These are phyloP conservation scores for Coilia nasus DNA, from an alignment of 2,797 vertebrate species.

Conservation along the genomic window DNA sequence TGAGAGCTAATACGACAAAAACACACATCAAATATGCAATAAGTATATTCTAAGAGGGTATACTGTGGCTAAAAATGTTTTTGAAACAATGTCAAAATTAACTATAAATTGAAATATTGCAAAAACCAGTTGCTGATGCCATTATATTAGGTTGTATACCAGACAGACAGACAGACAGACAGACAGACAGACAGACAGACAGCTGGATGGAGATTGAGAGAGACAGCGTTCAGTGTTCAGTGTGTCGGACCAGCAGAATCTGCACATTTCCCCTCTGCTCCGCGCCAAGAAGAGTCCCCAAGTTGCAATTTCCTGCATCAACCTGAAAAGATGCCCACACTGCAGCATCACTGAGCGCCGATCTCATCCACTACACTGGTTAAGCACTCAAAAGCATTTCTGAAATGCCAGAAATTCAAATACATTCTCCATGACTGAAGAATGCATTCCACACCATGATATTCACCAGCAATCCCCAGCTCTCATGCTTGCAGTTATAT, in stretches of 20 bases:
- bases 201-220: conserved; percentile 38
- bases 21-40: too few relatives aligned
- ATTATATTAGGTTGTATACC: background rate
- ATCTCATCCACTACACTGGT: background rate
- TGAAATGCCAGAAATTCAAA: background rate
- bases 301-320: conserved; percentile 64
- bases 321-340: conserved; percentile 36
- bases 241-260: conserved; percentile 46
- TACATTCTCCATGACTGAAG: background rate
- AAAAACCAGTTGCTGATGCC: too few relatives aligned
- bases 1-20: too few relatives aligned
- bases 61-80: too few relatives aligned
- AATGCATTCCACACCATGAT: background rate
- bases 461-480: background rate
- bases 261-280: conserved; percentile 66
- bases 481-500: background rate
- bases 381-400: background rate
- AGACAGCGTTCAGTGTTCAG: conserved; percentile 49
- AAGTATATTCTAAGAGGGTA: too few relatives aligned
- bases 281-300: conserved; percentile 69
- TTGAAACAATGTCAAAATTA: too few relatives aligned
- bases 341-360: background rate
- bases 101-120: too few relatives aligned
- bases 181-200: conserved; percentile 16
- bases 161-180: conserved; percentile 19